phyloP scores from a whole-genome alignment of 1,140 invertebrate species.

The Sinonovacula constricta region DNA sequence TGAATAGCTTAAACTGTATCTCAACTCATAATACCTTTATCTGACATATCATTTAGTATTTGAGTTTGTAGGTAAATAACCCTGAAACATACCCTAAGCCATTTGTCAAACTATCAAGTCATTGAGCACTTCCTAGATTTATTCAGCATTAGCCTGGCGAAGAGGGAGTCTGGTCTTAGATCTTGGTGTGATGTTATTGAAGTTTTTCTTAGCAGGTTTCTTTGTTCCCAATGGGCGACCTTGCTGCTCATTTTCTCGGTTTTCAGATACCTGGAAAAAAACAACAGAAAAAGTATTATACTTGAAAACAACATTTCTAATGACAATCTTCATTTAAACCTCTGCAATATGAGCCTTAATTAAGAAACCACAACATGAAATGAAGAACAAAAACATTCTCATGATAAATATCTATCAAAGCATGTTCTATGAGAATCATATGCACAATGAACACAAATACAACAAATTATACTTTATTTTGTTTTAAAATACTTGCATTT shows the following conservation, averaged over 20 bases:
- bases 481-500: too few species aligned
- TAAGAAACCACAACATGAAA: background rate
- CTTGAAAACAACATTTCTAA: background rate
- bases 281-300: background rate
- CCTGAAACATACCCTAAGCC: too few species aligned
- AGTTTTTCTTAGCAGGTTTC: conserved; percentile 52
- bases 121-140: background rate
- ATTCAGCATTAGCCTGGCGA: conserved; percentile 28
- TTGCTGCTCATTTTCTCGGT: conserved; percentile 53
- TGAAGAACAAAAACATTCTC: background rate
- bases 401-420: background rate
- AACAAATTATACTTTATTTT: too few species aligned
- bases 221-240: conserved; percentile 32
- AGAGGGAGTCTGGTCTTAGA: conserved; percentile 52
- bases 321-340: background rate
- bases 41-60: too few species aligned
- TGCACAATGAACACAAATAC: too few species aligned
- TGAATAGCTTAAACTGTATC: too few species aligned
- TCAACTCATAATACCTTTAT: too few species aligned
- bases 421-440: too few species aligned
- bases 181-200: conserved; percentile 54
- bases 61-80: too few species aligned
- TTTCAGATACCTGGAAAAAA: conserved; percentile 51
- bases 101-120: too few species aligned
- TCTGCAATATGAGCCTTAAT: background rate